Evolutionary conservation across 2,113 vertebrate genomes (phyloP).

Genomic region (Stercorarius parasiticus): DNA sequence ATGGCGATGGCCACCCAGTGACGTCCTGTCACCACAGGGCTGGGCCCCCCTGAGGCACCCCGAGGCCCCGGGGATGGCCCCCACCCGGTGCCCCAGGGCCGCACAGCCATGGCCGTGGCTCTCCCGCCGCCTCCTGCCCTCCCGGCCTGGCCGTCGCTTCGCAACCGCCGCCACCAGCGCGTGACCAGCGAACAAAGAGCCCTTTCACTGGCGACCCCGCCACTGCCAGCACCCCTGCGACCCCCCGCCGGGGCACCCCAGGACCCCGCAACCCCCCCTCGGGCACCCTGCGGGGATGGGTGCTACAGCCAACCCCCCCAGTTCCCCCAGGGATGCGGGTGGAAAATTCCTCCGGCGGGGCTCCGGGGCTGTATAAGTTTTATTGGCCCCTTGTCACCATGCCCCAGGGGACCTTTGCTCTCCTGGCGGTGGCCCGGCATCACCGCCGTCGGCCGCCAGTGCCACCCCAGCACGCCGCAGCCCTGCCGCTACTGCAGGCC

Average conservation of each 20-base stretch:
- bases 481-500: background rate
- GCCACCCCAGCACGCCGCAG: background rate
- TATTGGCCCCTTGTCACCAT: background rate
- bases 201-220: background rate
- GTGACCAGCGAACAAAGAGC: slow-evolving; percentile 34
- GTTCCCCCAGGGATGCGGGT: rapidly evolving
- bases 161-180: background rate
- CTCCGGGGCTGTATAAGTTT: background rate
- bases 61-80: background rate
- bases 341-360: slow-evolving; percentile 19
- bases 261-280: background rate
- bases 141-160: background rate
- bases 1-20: no score
- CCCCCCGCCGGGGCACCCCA: rapidly evolving
- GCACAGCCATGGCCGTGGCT: background rate
- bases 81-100: background rate
- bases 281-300: rapidly evolving
- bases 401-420: slow-evolving; percentile 31
- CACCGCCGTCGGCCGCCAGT: background rate
- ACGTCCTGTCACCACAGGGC: background rate
- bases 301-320: background rate
- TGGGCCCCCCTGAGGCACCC: background rate
- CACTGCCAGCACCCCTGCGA: background rate
- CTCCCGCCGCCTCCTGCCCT: background rate
- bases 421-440: background rate